phyloP scores from a whole-genome alignment of 2,888 invertebrate species.

The Sinelater perroti region DNA sequence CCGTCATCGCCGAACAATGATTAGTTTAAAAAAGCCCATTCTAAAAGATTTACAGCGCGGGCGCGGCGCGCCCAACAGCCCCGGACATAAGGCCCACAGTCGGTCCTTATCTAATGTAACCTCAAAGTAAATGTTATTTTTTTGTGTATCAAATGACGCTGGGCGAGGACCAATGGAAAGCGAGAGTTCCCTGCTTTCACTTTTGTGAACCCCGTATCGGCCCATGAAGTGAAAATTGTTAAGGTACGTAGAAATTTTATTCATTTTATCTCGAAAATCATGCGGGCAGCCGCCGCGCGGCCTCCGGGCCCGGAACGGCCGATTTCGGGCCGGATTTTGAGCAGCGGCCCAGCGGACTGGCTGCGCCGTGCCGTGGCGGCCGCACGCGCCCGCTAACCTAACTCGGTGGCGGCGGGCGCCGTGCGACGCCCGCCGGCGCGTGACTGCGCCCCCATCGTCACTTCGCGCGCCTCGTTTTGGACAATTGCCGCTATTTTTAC shows the following conservation, averaged over 20 bases:
- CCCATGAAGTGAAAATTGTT: constrained; percentile 62
- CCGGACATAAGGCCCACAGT: constrained; percentile 49
- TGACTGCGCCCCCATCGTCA: background rate
- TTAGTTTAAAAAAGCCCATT: constrained; percentile 41
- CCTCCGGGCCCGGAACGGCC: constrained; percentile 44
- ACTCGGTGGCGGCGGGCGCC: no score
- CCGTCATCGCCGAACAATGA: constrained; percentile 35
- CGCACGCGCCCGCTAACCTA: no score
- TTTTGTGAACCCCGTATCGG: constrained; percentile 61
- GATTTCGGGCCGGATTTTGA: constrained; percentile 45
- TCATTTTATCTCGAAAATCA: constrained; percentile 61
- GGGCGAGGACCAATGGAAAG: constrained; percentile 57
- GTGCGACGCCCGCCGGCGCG: no score
- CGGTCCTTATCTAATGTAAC: constrained; percentile 48
- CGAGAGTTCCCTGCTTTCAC: constrained; percentile 59
- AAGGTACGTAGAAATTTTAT: constrained; percentile 63
- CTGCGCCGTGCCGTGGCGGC: no score
- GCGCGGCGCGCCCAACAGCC: constrained; percentile 31
- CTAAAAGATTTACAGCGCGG: constrained; percentile 33
- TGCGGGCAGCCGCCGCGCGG: constrained; percentile 53
- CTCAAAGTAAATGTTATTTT: constrained; percentile 60
- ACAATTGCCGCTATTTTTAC: constrained; percentile 45
- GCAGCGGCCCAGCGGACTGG: no score
- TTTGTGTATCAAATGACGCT: constrained; percentile 63
- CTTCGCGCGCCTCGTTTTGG: constrained; percentile 24